These are phyloP conservation scores for Salarias fasciatus DNA, from an alignment of 2,797 vertebrate species.

Conservation along the genomic window DNA sequence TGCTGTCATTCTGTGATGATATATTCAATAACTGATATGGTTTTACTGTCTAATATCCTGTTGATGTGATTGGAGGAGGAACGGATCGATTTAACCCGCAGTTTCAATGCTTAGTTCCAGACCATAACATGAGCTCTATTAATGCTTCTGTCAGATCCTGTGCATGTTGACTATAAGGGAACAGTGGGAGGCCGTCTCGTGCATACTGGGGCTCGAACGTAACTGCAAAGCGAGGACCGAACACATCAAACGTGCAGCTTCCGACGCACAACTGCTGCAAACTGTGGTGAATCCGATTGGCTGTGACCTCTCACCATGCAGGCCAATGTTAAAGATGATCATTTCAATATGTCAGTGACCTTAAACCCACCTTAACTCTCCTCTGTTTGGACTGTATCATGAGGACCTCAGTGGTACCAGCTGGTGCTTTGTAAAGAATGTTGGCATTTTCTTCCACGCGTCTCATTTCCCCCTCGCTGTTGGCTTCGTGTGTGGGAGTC, in stretches of 20 bases:
- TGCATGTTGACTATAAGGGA: constrained; percentile 62
- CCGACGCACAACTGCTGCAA: too few relatives aligned
- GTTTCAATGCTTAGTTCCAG: constrained; percentile 49
- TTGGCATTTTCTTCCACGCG: constrained; percentile 66
- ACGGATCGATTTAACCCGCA: constrained; percentile 51
- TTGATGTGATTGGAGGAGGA: constrained; percentile 51
- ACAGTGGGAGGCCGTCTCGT: constrained; percentile 21
- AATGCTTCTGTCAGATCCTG: constrained; percentile 43
- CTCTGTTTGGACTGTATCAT: constrained; percentile 86
- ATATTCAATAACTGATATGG: constrained; percentile 58
- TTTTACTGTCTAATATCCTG: constrained; percentile 57
- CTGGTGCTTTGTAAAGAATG: constrained; percentile 81
- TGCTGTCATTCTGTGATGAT: constrained; percentile 67
- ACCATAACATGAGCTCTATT: constrained; percentile 51
- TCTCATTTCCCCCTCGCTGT: constrained; percentile 57
- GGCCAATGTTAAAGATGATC: neutral
- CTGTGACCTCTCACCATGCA: constrained; percentile 7
- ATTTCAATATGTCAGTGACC: constrained; percentile 11
- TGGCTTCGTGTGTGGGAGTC: constrained; percentile 80
- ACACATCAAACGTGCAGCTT: constrained; percentile 38
- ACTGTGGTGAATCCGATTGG: too few relatives aligned
- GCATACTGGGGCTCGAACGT: too few relatives aligned
- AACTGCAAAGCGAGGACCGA: neutral
- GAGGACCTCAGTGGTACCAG: constrained; percentile 76
- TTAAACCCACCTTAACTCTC: constrained; percentile 5